phyloP scores from a whole-genome alignment of 2,113 vertebrate genomes.

The Vidua chalybeata region DNA sequence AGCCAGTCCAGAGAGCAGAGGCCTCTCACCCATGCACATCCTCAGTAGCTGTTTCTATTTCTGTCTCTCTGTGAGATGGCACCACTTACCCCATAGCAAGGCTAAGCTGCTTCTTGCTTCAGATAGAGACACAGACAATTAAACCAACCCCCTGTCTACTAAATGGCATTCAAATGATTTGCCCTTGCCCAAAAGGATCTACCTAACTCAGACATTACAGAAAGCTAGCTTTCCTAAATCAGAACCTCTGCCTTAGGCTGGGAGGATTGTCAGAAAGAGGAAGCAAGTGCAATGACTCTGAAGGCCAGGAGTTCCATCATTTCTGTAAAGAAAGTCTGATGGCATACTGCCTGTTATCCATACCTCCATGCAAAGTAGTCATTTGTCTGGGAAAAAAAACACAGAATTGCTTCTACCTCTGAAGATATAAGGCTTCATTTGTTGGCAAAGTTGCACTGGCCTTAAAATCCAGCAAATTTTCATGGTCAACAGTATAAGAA shows the following conservation, averaged over 20 bases:
- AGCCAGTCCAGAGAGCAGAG: neutral
- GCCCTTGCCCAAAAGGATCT: neutral
- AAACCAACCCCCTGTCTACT: neutral
- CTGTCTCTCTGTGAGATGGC: neutral
- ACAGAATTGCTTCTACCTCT: neutral
- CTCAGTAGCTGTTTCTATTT: neutral
- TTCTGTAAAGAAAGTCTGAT: neutral
- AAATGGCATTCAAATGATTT: neutral
- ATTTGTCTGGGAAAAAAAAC: neutral
- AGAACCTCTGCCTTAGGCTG: neutral
- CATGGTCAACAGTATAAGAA: neutral
- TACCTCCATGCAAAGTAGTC: neutral
- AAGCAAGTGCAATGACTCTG: neutral
- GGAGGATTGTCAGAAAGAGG: neutral
- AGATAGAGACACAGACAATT: neutral
- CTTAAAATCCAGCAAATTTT: slow-evolving; percentile 4
- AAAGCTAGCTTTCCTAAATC: neutral
- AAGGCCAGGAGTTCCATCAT: neutral
- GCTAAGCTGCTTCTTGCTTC: neutral
- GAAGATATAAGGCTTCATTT: neutral
- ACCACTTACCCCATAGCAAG: neutral
- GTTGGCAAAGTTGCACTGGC: neutral
- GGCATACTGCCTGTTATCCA: neutral
- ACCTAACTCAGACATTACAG: neutral
- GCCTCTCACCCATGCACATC: neutral